Conservation (phyloP, 2,113 vertebrate species). For the Axis porcinus region DNA sequence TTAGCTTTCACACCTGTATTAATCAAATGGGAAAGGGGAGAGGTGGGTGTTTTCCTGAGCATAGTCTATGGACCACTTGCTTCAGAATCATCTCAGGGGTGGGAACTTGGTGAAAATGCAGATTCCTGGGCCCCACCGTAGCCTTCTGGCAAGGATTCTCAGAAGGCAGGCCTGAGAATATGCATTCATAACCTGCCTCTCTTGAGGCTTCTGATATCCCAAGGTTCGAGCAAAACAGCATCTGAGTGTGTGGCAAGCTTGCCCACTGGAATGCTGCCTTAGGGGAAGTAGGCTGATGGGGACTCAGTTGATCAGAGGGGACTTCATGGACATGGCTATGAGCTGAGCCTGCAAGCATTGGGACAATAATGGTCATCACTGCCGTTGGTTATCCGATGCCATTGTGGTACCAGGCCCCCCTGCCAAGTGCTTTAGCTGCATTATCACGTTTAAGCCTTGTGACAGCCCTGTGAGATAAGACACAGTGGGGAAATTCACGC, state of each 20-base stretch:
- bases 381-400: neutral
- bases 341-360: neutral
- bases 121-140: neutral
- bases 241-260: too few relatives aligned
- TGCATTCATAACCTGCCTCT: neutral
- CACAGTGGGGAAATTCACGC: neutral
- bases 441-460: neutral
- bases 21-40: neutral
- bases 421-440: neutral
- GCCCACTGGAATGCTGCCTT: neutral
- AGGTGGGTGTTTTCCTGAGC: neutral
- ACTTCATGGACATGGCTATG: neutral
- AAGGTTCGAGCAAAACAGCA: neutral
- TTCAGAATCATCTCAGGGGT: neutral
- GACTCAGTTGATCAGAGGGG: neutral
- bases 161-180: neutral
- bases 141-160: neutral
- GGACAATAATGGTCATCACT: fast-evolving
- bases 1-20: neutral
- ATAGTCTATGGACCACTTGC: neutral
- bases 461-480: neutral
- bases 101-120: neutral
- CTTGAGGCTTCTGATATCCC: neutral
- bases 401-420: neutral
- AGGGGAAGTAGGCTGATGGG: neutral